Evolutionary conservation across 2,797 vertebrate genomes (phyloP), one percentile per base, ranked within the genome.

Genomic region (Diceros bicornis): DNA sequence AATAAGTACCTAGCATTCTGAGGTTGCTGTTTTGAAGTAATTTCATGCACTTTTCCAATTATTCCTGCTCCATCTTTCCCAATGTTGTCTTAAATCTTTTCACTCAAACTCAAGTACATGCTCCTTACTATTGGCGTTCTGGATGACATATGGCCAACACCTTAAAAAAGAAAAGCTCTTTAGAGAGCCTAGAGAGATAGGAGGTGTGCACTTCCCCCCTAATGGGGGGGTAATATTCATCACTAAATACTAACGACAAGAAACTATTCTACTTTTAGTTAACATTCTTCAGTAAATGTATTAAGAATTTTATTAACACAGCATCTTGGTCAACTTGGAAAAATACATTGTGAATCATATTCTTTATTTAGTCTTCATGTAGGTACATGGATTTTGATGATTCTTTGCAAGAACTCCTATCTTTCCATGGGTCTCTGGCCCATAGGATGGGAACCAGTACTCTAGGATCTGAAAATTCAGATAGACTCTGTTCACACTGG

Each of bases 311-410:
- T 89, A 55, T 77, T 61, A 91, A 57, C 16, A 21, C 0, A 50
- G n/a, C 7, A 7, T 77, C 44, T 92, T 88, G 89, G 82, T 84
- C 71, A 91, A 29, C 64, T 83, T 85, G 37, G 68, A 55, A 91
- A 88, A 81, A 75, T 32, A 52, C 8, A 32, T 55, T 85, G 68
- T 74, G 34, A 95, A 37, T 82, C 57, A 21, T 89, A 27, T 13
- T n/a, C 18, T 94, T 61, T 86, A 37, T 92, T 95, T 91, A 75
- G 74, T 81, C 32, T 82, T 97, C 14, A 81, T 61, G 59, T 90
- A 47, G 81, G 37, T 68, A 4, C 14, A 0, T 83, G 72, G 61
- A 55, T 82, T 93, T 96, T 95, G 79, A 71, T 50, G 68, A 47
- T 52, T 96, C 72, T 86, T 89, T 91, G 93, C n/a, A 78, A 1